These are phyloP conservation scores for Phalanger gymnotis DNA, from an alignment of 2,797 vertebrate species.

Conservation along the genomic window DNA sequence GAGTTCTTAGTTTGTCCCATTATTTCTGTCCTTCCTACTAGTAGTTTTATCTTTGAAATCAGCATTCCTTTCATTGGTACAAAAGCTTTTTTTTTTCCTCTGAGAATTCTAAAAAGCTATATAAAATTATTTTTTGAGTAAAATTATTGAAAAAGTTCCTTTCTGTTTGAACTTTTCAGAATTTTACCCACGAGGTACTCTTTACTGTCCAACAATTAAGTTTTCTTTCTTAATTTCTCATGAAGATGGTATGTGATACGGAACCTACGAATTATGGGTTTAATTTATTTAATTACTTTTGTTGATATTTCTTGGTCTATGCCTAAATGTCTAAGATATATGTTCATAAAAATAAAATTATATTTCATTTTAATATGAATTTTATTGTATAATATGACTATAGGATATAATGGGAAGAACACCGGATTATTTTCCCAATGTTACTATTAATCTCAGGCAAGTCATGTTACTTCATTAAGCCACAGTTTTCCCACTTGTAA, in stretches of 20 bases:
- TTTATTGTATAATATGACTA: background rate
- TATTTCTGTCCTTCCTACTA: slow-evolving; percentile 12
- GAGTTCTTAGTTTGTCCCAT: background rate
- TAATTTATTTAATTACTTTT: background rate
- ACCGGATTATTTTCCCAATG: background rate
- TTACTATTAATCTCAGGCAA: background rate
- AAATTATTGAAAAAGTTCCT: background rate
- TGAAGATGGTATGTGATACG: background rate
- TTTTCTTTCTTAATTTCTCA: slow-evolving; percentile 1
- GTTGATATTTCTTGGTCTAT: background rate
- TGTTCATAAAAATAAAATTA: background rate
- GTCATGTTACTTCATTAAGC: background rate
- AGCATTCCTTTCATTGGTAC: background rate
- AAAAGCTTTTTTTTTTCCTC: background rate
- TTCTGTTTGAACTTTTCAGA: slow-evolving; percentile 32
- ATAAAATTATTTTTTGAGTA: background rate
- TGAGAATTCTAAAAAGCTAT: slow-evolving; percentile 10
- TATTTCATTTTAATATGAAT: background rate
- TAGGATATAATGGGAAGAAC: background rate
- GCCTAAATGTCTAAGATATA: background rate
- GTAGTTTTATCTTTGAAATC: slow-evolving; percentile 48
- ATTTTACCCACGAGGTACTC: background rate
- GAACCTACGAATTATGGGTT: background rate
- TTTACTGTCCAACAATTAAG: slow-evolving; percentile 12
- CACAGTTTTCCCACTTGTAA: background rate